Percentiles rank a stretch among this genome's conserved stretches.
Conservation (phyloP, 35 echinoderm and acorn worm species). For the Chiridota heheva region DNA sequence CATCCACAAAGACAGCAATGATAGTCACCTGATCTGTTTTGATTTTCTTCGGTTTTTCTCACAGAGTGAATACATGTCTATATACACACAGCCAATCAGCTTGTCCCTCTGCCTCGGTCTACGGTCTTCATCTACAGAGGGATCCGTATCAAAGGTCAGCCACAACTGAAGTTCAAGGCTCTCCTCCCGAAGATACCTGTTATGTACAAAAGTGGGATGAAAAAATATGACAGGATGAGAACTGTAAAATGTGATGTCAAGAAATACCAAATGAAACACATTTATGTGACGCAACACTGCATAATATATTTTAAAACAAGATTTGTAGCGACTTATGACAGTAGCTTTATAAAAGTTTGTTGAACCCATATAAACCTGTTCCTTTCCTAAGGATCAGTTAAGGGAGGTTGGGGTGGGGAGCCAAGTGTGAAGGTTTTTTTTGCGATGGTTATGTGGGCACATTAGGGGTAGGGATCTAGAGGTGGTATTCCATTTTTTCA, state of each 20-base stretch:
- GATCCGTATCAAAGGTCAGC: constrained; percentile 55
- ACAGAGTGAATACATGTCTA: constrained; percentile 70
- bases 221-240: neutral
- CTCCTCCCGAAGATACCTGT: constrained; percentile 95
- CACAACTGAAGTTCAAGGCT: constrained; percentile 84
- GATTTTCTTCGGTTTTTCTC: constrained; percentile 44
- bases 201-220: constrained; percentile 2
- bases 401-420: no score
- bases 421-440: no score
- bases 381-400: no score
- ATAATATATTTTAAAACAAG: no score
- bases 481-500: no score
- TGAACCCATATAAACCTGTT: no score
- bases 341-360: no score
- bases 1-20: neutral
- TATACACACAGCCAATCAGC: constrained; percentile 84
- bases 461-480: no score
- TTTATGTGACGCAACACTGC: neutral
- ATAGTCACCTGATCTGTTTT: constrained; percentile 53
- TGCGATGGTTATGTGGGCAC: no score
- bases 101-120: constrained; percentile 80
- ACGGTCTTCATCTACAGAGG: neutral
- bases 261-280: neutral
- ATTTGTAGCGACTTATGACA: no score
- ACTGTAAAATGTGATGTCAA: neutral